Evolutionary conservation across 2,113 vertebrate species (phyloP), one percentile per base, ranked within the genome.

Genomic region (Syngnathus floridae): DNA sequence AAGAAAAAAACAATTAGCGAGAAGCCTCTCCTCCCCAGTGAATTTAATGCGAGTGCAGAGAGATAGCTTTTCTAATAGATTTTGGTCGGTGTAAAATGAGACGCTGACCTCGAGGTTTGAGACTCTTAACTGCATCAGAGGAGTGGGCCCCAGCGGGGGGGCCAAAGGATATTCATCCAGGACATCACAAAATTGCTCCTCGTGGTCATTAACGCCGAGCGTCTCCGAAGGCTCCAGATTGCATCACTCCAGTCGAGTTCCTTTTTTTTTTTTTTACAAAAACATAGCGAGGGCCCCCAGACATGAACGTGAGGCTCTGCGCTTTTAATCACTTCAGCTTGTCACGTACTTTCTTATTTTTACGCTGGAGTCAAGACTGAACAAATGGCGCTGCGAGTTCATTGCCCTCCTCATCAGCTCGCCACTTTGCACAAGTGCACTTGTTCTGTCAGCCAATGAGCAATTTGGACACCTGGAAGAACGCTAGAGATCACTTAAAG

Each of bases 1-100:
- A 68, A 80, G 79, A 26, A 62, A 35, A 88, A 91, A 91, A 91
- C 88, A 91, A 91, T 91, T 90, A 91, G 81, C 84, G 75, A 66
- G 79, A 71, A 73, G 64, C 71, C 56, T 81, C 71, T 65, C 68
- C 66, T 74, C 81, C 80, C 82, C 76, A 46, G 63, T 66, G 86
- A 85, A 67, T 84, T 84, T 84, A 88, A 80, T 72, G 74, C 83
- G 67, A 80, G 84, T 63, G 80, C 38, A 74, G 82, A 87, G 82
- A 90, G 87, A 89, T 77, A 77, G 86, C 84, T 84, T 90, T 83
- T 83, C 78, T 90, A 91, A 91, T 91, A 90, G 90, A 91, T 89
- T 90, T 91, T 86, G 86, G 89, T 83, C 81, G 1, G 82, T 85
- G 84, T 84, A 88, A 91, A 91, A 89, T 91, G 87, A 91, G 83